Evolutionary conservation across 2,113 vertebrate species (phyloP).

Genomic region (Calonectris borealis): DNA sequence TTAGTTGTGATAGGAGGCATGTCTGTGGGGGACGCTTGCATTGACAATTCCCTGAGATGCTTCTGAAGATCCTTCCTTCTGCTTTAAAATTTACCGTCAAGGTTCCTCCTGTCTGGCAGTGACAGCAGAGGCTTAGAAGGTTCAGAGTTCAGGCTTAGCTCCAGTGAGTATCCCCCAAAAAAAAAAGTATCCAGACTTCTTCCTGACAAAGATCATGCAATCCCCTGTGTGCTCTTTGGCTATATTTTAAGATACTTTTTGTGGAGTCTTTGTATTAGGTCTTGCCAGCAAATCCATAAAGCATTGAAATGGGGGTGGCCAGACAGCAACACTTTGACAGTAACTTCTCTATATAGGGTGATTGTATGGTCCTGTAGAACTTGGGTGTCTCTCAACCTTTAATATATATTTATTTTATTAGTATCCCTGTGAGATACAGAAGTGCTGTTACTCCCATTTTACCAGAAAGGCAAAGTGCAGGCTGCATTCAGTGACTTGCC

Average conservation of each 20-base stretch:
- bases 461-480: background rate
- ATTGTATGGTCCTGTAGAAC: background rate
- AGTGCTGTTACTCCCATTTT: background rate
- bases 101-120: background rate
- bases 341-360: background rate
- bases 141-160: background rate
- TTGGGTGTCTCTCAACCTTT: background rate
- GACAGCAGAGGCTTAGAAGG: background rate
- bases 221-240: background rate
- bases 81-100: background rate
- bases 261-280: background rate
- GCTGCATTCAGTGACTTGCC: background rate
- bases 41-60: background rate
- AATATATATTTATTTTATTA: background rate
- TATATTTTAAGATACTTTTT: background rate
- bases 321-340: background rate
- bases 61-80: background rate
- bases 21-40: background rate
- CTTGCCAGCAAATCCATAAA: constrained; percentile 28
- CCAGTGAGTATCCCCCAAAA: background rate
- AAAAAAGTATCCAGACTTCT: background rate
- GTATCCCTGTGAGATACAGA: background rate
- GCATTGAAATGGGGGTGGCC: background rate
- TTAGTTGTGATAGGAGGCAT: background rate
- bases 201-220: background rate